Base-by-base conservation (phyloP, 2,113 vertebrate genomes). In the Sardina pilchardus region DNA sequence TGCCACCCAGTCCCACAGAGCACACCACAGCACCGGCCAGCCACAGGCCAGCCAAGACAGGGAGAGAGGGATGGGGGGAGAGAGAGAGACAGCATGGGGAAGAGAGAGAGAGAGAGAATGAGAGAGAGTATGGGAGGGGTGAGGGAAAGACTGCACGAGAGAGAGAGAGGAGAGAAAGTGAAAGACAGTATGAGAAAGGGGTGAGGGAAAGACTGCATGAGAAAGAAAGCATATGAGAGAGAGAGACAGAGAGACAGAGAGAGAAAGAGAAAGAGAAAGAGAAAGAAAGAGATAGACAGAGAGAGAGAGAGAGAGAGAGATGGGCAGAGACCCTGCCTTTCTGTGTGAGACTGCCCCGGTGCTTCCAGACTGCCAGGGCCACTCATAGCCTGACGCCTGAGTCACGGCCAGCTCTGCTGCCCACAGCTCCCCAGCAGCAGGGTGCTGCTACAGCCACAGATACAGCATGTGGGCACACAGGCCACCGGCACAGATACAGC, bases 291-390 rank as follows among this genome's bases (percentile, higher is more conserved):
- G 7, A 56, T 9, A 56, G 12, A 56, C 10, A 56, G 53, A 59
- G 53, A 59, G 53, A 59, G 19, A 59, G 53, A 59, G 53, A 59
- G 81, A 75, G 50, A 67, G 48, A 86, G 48, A 83, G 59, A 19
- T 39, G 24, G 36, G 5, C 14, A 53, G 50, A 53, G 50, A 53
- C 16, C 50, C 50, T 53, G 16, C 16, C 50, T 19, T 53, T 53
- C 50, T 17, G 16, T 53, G 50, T 53, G 50, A 53, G 50, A 19
- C 16, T 53, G 50, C 16, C 50, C 16, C 16, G 17, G 45, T 47
- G 45, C 2, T 47, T 47, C 17, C 2, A 3, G 16, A 17, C n/a
- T 59, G 53, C 53, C 53, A 59, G 59, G 59, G 26, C 24, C 59
- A 26, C 7, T 26, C n/a, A n/a, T 67, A 26, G 9, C 59, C 4